These are phyloP conservation scores for Apaloderma vittatum DNA, from an alignment of 2,113 vertebrate genomes.

Conservation along the genomic window DNA sequence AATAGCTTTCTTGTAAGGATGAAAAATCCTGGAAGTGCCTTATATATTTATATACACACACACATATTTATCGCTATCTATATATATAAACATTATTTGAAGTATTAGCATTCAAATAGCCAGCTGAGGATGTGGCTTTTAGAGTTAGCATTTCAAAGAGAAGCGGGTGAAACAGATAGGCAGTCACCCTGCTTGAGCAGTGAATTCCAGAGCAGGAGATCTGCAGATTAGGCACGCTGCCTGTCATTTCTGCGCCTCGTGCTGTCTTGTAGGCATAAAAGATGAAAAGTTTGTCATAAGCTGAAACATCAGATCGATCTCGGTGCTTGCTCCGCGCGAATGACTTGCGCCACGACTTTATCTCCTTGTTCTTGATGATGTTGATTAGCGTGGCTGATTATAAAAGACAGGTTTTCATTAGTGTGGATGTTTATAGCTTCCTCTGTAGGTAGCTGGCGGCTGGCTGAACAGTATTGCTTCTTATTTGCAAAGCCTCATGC, in stretches of 20 bases:
- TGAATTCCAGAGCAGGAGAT: constrained; percentile 63
- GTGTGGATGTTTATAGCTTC: neutral
- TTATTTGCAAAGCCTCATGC: neutral
- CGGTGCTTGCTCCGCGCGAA: neutral
- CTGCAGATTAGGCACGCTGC: constrained; percentile 5
- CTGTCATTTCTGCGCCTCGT: neutral
- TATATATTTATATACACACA: neutral
- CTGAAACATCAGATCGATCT: neutral
- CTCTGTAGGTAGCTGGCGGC: neutral
- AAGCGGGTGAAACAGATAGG: constrained; percentile 22
- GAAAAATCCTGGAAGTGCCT: neutral
- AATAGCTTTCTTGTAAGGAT: neutral
- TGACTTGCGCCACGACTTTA: neutral
- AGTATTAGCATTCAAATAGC: constrained; percentile 25
- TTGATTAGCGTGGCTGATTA: neutral
- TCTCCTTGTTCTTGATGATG: constrained; percentile 6
- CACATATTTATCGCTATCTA: too few species aligned
- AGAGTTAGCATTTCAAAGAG: constrained; percentile 67
- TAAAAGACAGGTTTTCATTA: constrained; percentile 46
- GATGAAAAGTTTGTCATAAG: neutral
- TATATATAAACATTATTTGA: neutral
- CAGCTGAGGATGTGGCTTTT: constrained; percentile 56
- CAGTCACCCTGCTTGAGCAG: neutral
- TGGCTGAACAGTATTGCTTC: neutral
- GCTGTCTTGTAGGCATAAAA: constrained; percentile 5